phyloP scores from a whole-genome alignment of 2,797 vertebrate species.

The Epinephelus awoara region DNA sequence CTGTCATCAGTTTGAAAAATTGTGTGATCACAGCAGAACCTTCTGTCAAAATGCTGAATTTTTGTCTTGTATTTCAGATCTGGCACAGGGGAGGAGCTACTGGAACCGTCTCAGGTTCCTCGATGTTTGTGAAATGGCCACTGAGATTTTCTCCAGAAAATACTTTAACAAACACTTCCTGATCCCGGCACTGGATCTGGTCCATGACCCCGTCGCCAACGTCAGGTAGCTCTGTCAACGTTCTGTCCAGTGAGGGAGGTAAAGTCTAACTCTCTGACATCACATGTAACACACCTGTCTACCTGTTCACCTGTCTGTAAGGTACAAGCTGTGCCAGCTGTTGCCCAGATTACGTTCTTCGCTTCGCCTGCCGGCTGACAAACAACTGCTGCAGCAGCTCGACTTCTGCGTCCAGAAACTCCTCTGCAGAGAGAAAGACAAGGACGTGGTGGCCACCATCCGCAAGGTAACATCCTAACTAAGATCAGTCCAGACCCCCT shows the following conservation, averaged over 20 bases:
- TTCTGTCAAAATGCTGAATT: background rate
- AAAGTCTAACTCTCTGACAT: background rate
- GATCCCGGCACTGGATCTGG: constrained; percentile 92
- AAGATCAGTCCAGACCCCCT: background rate
- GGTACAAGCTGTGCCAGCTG: constrained; percentile 93
- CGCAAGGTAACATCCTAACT: constrained; percentile 85
- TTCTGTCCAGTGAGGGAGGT: background rate
- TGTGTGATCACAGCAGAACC: background rate
- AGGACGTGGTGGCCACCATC: constrained; percentile 92
- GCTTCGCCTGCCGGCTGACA: constrained; percentile 92
- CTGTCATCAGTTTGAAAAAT: background rate
- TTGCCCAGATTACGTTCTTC: constrained; percentile 93
- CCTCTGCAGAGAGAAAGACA: constrained; percentile 95
- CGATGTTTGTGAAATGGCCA: constrained; percentile 95
- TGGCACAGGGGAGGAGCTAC: constrained; percentile 95
- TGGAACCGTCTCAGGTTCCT: constrained; percentile 96
- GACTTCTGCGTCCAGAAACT: constrained; percentile 94
- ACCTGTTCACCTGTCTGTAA: constrained; percentile 30
- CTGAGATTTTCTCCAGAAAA: constrained; percentile 95
- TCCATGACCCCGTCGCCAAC: constrained; percentile 95
- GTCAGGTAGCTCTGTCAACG: constrained; percentile 87
- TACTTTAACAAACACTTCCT: constrained; percentile 97
- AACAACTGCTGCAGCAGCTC: constrained; percentile 93
- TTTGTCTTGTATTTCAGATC: constrained; percentile 79
- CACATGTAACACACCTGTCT: background rate